These are phyloP conservation scores for Catajapyx aquilonaris DNA, from an alignment of 1,140 invertebrate genomes.

Conservation along the genomic window DNA sequence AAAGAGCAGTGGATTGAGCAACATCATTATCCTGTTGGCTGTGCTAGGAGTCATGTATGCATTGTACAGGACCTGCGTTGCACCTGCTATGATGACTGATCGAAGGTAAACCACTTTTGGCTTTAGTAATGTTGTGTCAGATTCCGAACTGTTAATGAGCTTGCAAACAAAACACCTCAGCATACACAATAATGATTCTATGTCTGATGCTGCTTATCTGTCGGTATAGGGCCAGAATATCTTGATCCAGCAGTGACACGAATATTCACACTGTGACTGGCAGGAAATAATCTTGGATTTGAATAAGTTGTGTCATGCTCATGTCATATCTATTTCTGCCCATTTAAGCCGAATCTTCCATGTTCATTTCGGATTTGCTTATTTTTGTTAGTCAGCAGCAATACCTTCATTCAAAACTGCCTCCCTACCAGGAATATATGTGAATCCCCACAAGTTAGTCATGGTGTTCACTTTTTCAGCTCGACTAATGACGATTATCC, in stretches of 20 bases:
- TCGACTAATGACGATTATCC: conserved; percentile 12
- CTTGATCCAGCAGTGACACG: not conserved
- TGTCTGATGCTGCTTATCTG: no score
- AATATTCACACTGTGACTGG: not conserved
- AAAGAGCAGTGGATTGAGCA: not conserved
- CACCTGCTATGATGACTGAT: conserved; percentile 6
- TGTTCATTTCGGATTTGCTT: no score
- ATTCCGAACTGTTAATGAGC: not conserved
- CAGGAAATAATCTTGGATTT: no score
- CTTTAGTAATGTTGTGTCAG: not conserved
- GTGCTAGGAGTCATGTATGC: conserved; percentile 20
- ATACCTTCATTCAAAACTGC: not conserved
- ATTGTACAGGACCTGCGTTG: conserved; percentile 25
- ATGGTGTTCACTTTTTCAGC: conserved; percentile 2
- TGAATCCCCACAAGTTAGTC: not conserved
- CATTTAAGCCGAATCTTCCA: no score
- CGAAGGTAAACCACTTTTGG: not conserved
- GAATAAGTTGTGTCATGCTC: no score
- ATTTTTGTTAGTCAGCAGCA: conserved; percentile 11
- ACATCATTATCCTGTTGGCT: conserved; percentile 15
- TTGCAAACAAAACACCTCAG: not conserved
- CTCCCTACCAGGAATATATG: not conserved
- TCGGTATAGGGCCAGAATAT: not conserved
- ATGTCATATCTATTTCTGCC: no score
- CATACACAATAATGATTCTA: not conserved